Percentiles rank a stretch among this genome's conserved stretches.
phyloP scores from a whole-genome alignment of 2,113 vertebrate genomes.

The Salvelinus fontinalis region DNA sequence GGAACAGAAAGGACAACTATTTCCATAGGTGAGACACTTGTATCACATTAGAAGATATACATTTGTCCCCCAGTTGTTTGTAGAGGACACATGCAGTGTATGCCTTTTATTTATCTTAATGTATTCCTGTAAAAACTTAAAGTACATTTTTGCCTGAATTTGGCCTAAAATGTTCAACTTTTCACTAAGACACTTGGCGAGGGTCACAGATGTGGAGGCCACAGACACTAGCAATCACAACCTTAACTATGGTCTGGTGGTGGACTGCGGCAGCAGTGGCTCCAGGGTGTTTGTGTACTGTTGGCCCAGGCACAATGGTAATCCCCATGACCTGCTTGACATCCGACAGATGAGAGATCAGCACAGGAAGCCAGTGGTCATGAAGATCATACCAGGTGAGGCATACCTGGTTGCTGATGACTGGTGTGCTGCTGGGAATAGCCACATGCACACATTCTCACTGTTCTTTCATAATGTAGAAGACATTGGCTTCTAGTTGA shows the following conservation, averaged over 20 bases:
- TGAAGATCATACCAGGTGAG: slow-evolving; percentile 97
- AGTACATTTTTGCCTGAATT: neutral
- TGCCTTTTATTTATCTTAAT: no score
- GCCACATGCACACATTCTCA: neutral
- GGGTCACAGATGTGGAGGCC: slow-evolving; percentile 87
- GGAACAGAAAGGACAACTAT: slow-evolving; percentile 72
- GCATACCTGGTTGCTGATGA: no score
- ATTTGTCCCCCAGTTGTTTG: no score
- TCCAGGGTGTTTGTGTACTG: slow-evolving; percentile 96
- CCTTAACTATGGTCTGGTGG: slow-evolving; percentile 90
- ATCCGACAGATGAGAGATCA: slow-evolving; percentile 97
- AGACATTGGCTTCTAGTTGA: no score
- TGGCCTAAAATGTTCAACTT: neutral
- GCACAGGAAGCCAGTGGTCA: slow-evolving; percentile 89
- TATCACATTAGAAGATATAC: neutral
- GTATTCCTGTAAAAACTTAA: neutral
- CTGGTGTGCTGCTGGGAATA: neutral
- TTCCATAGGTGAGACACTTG: slow-evolving; percentile 80
- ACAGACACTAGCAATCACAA: slow-evolving; percentile 89
- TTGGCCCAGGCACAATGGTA: slow-evolving; percentile 94
- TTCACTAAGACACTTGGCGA: slow-evolving; percentile 78
- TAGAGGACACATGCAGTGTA: no score
- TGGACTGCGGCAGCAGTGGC: slow-evolving; percentile 96
- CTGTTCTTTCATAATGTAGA: neutral
- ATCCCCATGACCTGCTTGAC: slow-evolving; percentile 90